Percentiles rank a stretch among this genome's conserved stretches.
Evolutionary conservation across 2,888 invertebrate species (phyloP).

Genomic region (Cerceris ruficornis): DNA sequence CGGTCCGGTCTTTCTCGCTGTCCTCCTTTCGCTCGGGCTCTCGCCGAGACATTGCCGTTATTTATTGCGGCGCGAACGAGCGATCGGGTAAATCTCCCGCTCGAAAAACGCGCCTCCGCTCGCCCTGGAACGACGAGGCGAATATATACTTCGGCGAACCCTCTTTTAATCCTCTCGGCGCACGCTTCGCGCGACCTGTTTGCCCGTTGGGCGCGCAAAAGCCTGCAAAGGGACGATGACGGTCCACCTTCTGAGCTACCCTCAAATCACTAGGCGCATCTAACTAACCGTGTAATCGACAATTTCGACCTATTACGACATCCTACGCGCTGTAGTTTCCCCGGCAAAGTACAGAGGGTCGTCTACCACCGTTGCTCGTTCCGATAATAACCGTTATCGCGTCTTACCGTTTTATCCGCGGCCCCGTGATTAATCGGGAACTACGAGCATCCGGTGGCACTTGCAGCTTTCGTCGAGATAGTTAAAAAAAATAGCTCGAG

Average conservation of each 20-base stretch:
- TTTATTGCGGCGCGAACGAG: conserved; percentile 16
- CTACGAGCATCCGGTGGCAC: not conserved
- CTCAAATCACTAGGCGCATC: conserved; percentile 78
- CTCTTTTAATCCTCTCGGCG: conserved; percentile 30
- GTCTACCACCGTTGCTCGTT: not conserved
- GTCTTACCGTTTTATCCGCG: conserved; percentile 13
- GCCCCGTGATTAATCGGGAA: not conserved
- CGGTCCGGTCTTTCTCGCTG: not conserved
- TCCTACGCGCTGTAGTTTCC: conserved; percentile 43
- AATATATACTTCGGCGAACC: not conserved
- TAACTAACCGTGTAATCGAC: conserved; percentile 81
- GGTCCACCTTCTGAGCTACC: conserved; percentile 66
- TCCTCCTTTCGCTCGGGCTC: conserved; percentile 16
- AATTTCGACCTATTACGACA: conserved; percentile 75
- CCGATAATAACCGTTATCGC: conserved; percentile 47
- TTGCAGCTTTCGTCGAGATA: not conserved
- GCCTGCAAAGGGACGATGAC: conserved; percentile 62
- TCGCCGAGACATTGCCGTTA: conserved; percentile 9
- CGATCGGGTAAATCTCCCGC: not conserved
- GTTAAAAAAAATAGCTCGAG: no score
- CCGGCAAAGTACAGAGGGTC: conserved; percentile 28
- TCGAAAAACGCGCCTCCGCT: not conserved
- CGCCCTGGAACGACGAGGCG: no score
- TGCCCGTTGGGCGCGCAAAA: conserved; percentile 38
- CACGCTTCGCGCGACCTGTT: conserved; percentile 27